A percentile compares a stretch with the other conserved stretches of the same genome.
phyloP scores from a whole-genome alignment of 2,888 invertebrate species.

The Lobophora halterata region DNA sequence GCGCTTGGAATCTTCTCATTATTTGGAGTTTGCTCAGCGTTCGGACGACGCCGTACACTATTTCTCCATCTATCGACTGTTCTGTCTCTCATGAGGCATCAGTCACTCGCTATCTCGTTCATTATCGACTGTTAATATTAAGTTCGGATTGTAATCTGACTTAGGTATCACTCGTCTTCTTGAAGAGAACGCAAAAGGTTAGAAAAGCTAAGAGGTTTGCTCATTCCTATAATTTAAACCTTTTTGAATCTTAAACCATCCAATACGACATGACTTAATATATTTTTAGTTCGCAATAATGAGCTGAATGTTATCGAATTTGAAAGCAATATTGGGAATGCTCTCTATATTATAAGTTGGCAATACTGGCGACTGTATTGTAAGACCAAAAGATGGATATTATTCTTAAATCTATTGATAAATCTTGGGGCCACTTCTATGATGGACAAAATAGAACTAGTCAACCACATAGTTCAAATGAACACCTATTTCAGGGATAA shows the following conservation, averaged over 20 bases:
- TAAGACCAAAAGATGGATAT: slow-evolving; percentile 20
- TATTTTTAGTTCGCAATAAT: slow-evolving; percentile 39
- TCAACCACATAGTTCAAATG: slow-evolving; percentile 27
- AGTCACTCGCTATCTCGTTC: slow-evolving; percentile 59
- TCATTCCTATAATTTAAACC: slow-evolving; percentile 46
- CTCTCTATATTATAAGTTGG: slow-evolving; percentile 42
- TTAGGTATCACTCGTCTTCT: slow-evolving; percentile 41
- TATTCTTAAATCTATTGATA: slow-evolving; percentile 16
- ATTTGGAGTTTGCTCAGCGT: slow-evolving; percentile 49
- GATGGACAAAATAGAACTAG: slow-evolving; percentile 26
- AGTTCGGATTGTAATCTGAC: slow-evolving; percentile 44
- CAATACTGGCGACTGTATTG: slow-evolving; percentile 28
- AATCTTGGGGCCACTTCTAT: slow-evolving; percentile 38
- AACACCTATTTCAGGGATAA: slow-evolving; percentile 1
- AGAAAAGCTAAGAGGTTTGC: slow-evolving; percentile 36
- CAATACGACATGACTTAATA: slow-evolving; percentile 66
- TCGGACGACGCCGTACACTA: slow-evolving; percentile 40
- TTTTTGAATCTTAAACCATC: slow-evolving; percentile 53
- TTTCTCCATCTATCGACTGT: slow-evolving; percentile 64
- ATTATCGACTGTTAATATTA: slow-evolving; percentile 53
- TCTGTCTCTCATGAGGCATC: slow-evolving; percentile 64
- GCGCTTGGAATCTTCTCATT: slow-evolving; percentile 52
- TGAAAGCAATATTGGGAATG: slow-evolving; percentile 66
- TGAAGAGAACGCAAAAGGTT: slow-evolving; percentile 37
- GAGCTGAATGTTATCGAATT: slow-evolving; percentile 58